Base-by-base conservation (phyloP, 2,797 vertebrate species). In the Sebastes diaconus region DNA sequence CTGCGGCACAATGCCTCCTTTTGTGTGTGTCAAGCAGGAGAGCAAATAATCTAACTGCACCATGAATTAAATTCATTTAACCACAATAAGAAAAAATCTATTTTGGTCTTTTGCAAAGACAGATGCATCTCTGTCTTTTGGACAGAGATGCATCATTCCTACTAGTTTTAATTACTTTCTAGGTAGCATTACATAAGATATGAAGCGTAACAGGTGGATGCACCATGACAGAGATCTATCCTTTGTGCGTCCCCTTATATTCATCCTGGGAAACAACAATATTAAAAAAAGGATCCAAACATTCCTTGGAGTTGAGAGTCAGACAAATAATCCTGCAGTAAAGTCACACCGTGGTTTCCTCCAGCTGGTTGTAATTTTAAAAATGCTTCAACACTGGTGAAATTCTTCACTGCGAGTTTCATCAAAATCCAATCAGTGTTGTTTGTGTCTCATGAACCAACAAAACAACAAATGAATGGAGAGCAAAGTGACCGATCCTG, bases 381-480 rank as follows among this genome's bases (percentile, higher is more conserved):
- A 65, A 42, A 39, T 12, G 24, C 25, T 39, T 54, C 7, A 20
- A 65, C 30, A 57, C 22, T 0, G 6, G 52, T 34, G 27, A 52
- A 58, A 67, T 80, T 55, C 20, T 67, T 34, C 54, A n/a, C 29
- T 39, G 11, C 1, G 3, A 46, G 8, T 61, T 61, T 72, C 52
- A 63, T 54, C 22, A 64, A 74, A 32, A 11, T 67, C 57, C 24
- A 63, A 74, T 68, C 71, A 61, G 39, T 24, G 36, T 34, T 79
- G n/a, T 66, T 18, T n/a, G 50, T 57, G 61, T 66, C 29, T 36
- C 22, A 59, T 16, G 52, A 66, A 59, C 1, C 60, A 29, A 42
- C 5, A 8, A 27, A n/a, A 4, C 32, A 71, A 81, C 13, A 42
- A 73, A 54, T 9, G 46, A 52, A 16, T 2, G 18, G 68, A 34